Evolutionary conservation across 2,888 invertebrate genomes (phyloP).

Genomic region (Drosophila atripex): DNA sequence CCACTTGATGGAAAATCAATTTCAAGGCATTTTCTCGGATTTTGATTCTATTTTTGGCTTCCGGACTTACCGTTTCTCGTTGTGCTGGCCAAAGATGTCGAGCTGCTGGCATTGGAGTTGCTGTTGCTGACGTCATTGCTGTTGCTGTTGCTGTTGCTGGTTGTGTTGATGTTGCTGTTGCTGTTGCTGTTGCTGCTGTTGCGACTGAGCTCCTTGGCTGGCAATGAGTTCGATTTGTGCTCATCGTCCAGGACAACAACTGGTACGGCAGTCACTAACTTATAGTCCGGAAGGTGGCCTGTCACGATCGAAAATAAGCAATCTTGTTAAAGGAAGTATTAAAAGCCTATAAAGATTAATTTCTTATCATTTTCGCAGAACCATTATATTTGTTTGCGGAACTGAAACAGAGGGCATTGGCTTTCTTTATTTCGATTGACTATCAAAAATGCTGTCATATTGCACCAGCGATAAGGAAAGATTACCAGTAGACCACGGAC

Average conservation of each 20-base stretch:
- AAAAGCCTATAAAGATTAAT: too few species aligned
- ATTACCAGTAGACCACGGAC: background rate
- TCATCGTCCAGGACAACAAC: conserved; percentile 91
- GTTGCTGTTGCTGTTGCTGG: conserved; percentile 8
- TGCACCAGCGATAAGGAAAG: conserved; percentile 15
- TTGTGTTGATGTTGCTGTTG: conserved; percentile 22
- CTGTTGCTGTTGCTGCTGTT: conserved; percentile 7
- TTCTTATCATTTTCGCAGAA: background rate
- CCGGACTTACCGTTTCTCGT: conserved; percentile 72
- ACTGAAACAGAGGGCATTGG: conserved; percentile 17
- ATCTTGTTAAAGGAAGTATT: too few species aligned
- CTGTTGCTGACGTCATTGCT: conserved; percentile 28
- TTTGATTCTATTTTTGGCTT: conserved; percentile 37
- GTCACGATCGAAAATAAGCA: background rate
- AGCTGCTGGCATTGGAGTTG: conserved; percentile 34
- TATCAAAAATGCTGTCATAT: background rate
- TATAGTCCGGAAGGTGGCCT: conserved; percentile 86
- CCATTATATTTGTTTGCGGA: conserved; percentile 7
- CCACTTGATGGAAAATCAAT: conserved; percentile 61
- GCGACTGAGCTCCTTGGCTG: conserved; percentile 23
- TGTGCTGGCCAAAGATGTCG: conserved; percentile 66
- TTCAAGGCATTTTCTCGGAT: conserved; percentile 49
- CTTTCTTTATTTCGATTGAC: conserved; percentile 1
- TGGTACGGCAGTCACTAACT: conserved; percentile 90
- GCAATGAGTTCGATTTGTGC: conserved; percentile 59